phyloP scores from a whole-genome alignment of 1,140 invertebrate genomes.

The Trichomalopsis sarcophagae region DNA sequence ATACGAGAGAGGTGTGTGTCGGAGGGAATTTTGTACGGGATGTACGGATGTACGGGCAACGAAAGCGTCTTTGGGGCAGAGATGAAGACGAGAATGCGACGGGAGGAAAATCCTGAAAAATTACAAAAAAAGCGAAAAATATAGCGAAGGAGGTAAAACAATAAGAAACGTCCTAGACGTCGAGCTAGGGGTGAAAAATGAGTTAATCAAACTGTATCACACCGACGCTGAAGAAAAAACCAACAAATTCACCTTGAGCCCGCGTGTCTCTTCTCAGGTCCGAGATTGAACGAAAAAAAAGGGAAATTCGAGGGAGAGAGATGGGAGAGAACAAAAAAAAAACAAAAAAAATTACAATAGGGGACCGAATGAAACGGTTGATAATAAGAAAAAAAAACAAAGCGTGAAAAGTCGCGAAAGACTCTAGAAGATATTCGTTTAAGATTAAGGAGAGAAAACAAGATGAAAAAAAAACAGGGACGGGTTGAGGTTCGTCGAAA shows the following conservation, averaged over 20 bases:
- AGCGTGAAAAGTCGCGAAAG: constrained; percentile 34
- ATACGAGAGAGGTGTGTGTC: neutral
- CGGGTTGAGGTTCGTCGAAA: constrained; percentile 11
- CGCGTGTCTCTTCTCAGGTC: constrained; percentile 37
- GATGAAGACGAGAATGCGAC: neutral
- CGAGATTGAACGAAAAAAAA: constrained; percentile 21
- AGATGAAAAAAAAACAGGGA: constrained; percentile 53
- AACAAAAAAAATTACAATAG: constrained; percentile 20
- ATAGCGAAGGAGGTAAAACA: constrained; percentile 5
- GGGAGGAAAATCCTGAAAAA: neutral
- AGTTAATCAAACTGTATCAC: constrained; percentile 43
- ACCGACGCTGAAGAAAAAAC: constrained; percentile 20
- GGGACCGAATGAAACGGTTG: constrained; percentile 56
- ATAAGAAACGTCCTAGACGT: constrained; percentile 35
- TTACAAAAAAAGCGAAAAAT: neutral
- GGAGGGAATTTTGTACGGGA: constrained; percentile 16
- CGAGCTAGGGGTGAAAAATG: constrained; percentile 22
- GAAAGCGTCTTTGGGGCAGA: constrained; percentile 7
- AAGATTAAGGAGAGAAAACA: constrained; percentile 48
- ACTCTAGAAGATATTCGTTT: constrained; percentile 47
- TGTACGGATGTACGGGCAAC: neutral
- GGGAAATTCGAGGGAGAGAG: neutral
- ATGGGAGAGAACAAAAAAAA: neutral
- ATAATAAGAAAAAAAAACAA: constrained; percentile 51
- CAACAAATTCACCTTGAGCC: constrained; percentile 32